Percentiles rank a stretch among this genome's conserved stretches.
Evolutionary conservation across 2,888 invertebrate species (phyloP).

Genomic region (Trachelus troglodyta): DNA sequence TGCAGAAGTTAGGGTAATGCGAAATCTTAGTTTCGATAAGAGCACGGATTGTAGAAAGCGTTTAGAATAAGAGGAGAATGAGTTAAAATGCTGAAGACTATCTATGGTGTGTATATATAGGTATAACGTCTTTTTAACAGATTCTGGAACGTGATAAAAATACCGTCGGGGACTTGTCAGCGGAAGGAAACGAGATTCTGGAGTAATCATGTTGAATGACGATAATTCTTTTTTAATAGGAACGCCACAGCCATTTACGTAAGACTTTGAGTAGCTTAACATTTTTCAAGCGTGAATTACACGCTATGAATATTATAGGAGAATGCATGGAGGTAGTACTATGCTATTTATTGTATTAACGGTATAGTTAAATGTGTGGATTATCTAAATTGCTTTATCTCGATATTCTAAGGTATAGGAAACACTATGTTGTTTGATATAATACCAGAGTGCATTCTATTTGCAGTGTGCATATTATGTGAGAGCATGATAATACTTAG

Average conservation of each 20-base stretch:
- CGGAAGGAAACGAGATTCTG: not conserved
- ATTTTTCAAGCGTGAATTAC: not conserved
- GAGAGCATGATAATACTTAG: not conserved
- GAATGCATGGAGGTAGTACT: not conserved
- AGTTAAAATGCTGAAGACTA: not conserved
- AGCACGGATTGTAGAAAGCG: no score
- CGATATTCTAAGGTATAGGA: not conserved
- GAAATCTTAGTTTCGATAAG: not conserved
- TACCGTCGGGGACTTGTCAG: not conserved
- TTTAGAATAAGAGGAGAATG: no score
- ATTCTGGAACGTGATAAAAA: not conserved
- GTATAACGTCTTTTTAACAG: not conserved
- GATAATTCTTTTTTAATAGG: not conserved
- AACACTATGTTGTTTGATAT: not conserved
- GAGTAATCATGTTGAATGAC: not conserved
- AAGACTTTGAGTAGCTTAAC: not conserved
- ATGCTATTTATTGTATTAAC: not conserved
- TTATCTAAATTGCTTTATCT: not conserved
- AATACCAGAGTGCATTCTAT: not conserved
- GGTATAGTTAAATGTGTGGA: not conserved
- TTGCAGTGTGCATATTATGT: not conserved
- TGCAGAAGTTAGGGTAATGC: not conserved
- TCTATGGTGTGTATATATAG: not conserved
- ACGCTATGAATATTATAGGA: not conserved
- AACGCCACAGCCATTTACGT: not conserved